phyloP scores from a whole-genome alignment of 1,140 invertebrate species.

The Drosophila fuyamai region DNA sequence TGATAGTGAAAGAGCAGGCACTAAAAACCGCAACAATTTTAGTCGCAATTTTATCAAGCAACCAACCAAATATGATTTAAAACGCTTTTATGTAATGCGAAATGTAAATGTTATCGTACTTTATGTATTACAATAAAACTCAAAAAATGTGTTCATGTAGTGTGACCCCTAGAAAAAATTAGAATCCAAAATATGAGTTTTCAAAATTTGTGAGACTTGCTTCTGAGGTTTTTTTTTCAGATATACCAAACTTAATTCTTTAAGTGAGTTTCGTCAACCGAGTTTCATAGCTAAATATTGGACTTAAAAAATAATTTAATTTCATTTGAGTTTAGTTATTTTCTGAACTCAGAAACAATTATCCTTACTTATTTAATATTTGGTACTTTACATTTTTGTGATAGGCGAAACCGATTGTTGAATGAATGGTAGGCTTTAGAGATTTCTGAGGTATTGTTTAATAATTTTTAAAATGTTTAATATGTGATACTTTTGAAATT shows the following conservation, averaged over 20 bases:
- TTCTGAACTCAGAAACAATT: too few species aligned
- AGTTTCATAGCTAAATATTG: too few species aligned
- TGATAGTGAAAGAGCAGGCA: conserved; percentile 67
- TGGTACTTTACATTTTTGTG: too few species aligned
- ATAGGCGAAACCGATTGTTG: too few species aligned
- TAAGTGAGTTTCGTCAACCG: too few species aligned
- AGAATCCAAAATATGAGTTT: neutral
- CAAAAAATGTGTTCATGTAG: conserved; percentile 72
- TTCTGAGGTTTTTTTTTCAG: conserved; percentile 7
- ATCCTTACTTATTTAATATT: too few species aligned
- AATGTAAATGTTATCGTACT: conserved; percentile 73
- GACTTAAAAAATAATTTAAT: too few species aligned
- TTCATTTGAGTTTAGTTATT: too few species aligned
- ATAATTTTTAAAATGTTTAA: too few species aligned
- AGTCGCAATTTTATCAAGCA: conserved; percentile 61
- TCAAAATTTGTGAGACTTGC: neutral
- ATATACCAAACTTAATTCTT: neutral
- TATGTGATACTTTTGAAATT: too few species aligned
- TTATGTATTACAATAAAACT: conserved; percentile 70
- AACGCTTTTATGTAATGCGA: conserved; percentile 74
- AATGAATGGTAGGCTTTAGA: too few species aligned
- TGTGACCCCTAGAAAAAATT: conserved; percentile 41
- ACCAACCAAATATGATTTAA: conserved; percentile 42
- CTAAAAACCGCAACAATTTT: conserved; percentile 69
- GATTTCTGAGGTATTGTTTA: too few species aligned